A percentile compares a stretch with the other conserved stretches of the same genome.
Conservation (phyloP, 2,113 vertebrate genomes). For the Melanerpes formicivorus region DNA sequence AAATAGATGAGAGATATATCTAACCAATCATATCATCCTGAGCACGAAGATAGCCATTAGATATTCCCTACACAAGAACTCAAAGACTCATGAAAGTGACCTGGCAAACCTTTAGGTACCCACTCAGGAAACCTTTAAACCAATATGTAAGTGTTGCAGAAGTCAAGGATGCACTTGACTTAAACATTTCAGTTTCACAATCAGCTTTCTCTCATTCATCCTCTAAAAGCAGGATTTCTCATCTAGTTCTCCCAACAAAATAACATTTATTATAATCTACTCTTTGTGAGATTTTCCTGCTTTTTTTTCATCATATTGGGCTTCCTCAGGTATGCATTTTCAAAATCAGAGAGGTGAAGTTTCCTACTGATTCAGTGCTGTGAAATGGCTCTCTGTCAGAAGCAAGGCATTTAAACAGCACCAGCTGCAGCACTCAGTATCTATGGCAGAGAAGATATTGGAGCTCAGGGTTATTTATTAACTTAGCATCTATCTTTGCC, state of each 20-base stretch:
- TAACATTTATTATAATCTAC: not conserved
- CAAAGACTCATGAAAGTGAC: not conserved
- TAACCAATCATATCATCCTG: not conserved
- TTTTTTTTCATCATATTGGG: not conserved
- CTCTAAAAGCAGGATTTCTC: not conserved
- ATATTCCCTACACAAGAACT: not conserved
- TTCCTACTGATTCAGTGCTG: not conserved
- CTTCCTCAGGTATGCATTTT: constrained; percentile 1
- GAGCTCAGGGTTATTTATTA: not conserved
- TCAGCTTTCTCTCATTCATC: not conserved
- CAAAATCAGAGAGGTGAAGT: not conserved
- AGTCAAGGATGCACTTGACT: not conserved
- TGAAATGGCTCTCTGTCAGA: not conserved
- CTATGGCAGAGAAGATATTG: not conserved
- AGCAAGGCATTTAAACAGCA: not conserved
- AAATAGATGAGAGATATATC: not conserved
- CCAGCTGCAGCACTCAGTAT: not conserved
- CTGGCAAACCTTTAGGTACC: not conserved
- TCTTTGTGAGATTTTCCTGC: not conserved
- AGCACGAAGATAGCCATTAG: not conserved
- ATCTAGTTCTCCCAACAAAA: not conserved
- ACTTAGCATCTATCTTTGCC: not conserved
- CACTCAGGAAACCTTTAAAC: not conserved
- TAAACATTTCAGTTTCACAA: not conserved
- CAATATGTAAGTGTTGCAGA: not conserved